Percentiles rank a stretch among this genome's conserved stretches.
Conservation (phyloP, 2,113 vertebrate species). For the Phrynocephalus versicolor region DNA sequence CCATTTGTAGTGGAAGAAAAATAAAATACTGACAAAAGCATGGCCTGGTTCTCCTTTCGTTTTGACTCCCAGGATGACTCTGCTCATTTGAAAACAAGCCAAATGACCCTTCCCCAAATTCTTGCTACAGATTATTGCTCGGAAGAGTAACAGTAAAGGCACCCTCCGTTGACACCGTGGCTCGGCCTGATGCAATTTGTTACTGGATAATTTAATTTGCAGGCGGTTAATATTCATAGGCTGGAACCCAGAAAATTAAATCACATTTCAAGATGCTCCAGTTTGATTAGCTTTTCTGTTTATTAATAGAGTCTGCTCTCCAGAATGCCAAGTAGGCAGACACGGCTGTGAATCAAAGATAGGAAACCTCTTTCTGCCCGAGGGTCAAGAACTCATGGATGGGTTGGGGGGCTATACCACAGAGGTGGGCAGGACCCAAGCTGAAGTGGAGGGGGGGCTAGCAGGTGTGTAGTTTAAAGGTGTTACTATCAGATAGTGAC, state of each 20-base stretch:
- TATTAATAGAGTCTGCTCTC: constrained; percentile 49
- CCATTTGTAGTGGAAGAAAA: constrained; percentile 33
- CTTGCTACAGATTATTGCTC: constrained; percentile 30
- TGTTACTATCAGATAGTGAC: no score
- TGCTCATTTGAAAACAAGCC: constrained; percentile 65
- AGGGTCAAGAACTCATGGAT: no score
- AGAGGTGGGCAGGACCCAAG: no score
- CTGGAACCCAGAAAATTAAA: constrained; percentile 61
- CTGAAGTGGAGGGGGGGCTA: no score
- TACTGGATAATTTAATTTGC: constrained; percentile 62
- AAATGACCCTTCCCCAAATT: constrained; percentile 48
- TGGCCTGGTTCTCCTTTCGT: constrained; percentile 34
- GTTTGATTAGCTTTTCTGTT: constrained; percentile 61
- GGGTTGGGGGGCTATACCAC: no score
- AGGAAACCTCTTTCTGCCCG: no score
- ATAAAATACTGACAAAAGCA: constrained; percentile 36
- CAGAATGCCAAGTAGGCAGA: constrained; percentile 34
- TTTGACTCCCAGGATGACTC: constrained; percentile 50
- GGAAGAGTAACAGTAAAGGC: constrained; percentile 44
- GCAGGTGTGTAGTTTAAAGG: no score
- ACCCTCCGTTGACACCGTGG: constrained; percentile 42
- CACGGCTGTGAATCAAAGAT: background rate
- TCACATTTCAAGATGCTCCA: constrained; percentile 60
- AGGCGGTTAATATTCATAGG: constrained; percentile 58
- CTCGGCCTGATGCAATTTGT: constrained; percentile 55